phyloP scores from a whole-genome alignment of 2,888 invertebrate species.

The Dryobotodes eremita region DNA sequence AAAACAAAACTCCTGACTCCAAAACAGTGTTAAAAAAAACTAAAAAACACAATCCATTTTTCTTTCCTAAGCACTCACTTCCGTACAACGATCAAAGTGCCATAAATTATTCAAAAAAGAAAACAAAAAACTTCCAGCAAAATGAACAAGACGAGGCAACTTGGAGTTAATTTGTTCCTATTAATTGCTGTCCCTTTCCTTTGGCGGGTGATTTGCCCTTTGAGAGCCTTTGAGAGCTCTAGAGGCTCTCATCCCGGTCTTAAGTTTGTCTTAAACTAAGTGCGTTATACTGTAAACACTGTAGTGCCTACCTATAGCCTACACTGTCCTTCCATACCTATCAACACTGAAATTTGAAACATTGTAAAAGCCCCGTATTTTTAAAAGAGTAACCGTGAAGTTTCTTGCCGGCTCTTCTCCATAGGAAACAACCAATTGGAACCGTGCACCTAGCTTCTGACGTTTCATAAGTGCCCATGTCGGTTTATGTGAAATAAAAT shows the following conservation, averaged over 20 bases:
- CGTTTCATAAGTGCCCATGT: too few species aligned
- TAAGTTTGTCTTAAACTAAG: slow-evolving; percentile 49
- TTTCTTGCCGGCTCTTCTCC: too few species aligned
- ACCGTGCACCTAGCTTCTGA: too few species aligned
- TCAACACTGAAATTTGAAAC: too few species aligned
- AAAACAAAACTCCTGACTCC: not conserved
- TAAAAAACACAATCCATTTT: not conserved
- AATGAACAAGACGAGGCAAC: slow-evolving; percentile 43
- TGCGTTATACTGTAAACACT: not conserved
- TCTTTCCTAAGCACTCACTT: not conserved
- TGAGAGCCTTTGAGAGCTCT: slow-evolving; percentile 49
- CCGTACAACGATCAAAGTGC: slow-evolving; percentile 20
- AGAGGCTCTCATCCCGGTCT: slow-evolving; percentile 36
- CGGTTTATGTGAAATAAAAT: too few species aligned
- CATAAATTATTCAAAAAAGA: slow-evolving; percentile 41
- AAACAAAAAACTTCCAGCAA: slow-evolving; percentile 25
- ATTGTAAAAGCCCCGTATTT: too few species aligned
- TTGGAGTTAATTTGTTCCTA: slow-evolving; percentile 59
- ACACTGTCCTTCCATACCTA: too few species aligned
- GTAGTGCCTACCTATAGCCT: not conserved
- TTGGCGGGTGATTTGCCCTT: slow-evolving; percentile 43
- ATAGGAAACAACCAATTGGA: too few species aligned
- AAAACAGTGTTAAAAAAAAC: not conserved
- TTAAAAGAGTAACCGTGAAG: too few species aligned
- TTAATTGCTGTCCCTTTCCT: slow-evolving; percentile 50